Evolutionary conservation across 1,140 invertebrate genomes (phyloP).

Genomic region (Diabrotica undecimpunctata): DNA sequence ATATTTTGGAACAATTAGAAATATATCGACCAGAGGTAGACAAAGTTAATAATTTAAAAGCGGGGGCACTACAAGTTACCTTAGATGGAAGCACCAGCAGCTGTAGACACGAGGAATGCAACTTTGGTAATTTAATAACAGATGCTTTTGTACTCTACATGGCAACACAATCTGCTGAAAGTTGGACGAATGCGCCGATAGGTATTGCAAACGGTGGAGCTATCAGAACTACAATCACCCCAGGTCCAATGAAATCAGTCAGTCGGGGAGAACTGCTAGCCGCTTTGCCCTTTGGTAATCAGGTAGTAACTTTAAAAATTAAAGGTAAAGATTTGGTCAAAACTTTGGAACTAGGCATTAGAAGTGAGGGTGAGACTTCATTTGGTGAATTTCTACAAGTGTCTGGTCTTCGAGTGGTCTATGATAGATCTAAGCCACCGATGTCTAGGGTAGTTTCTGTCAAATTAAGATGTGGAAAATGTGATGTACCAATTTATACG

Average conservation of each 20-base stretch:
- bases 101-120: slow-evolving; percentile 75
- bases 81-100: slow-evolving; percentile 59
- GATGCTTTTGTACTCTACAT: slow-evolving; percentile 66
- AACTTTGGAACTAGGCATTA: slow-evolving; percentile 56
- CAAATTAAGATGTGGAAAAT: slow-evolving; percentile 52
- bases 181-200: slow-evolving; percentile 75
- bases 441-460: slow-evolving; percentile 52
- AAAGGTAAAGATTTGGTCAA: slow-evolving; percentile 51
- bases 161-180: slow-evolving; percentile 42
- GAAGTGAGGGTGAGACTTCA: slow-evolving; percentile 48
- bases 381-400: slow-evolving; percentile 60
- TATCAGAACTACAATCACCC: slow-evolving; percentile 58
- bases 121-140: slow-evolving; percentile 77
- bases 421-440: slow-evolving; percentile 51
- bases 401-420: slow-evolving; percentile 55
- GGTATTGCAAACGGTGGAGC: slow-evolving; percentile 70
- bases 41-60: slow-evolving; percentile 51
- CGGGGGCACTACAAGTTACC: slow-evolving; percentile 64
- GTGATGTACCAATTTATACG: slow-evolving; percentile 49
- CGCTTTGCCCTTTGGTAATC: slow-evolving; percentile 56
- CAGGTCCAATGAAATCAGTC: slow-evolving; percentile 40
- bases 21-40: slow-evolving; percentile 58
- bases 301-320: slow-evolving; percentile 51
- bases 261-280: slow-evolving; percentile 50
- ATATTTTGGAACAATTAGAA: slow-evolving; percentile 61